Conservation (phyloP, 2,888 invertebrate species). For the Erpobdella octoculata region DNA sequence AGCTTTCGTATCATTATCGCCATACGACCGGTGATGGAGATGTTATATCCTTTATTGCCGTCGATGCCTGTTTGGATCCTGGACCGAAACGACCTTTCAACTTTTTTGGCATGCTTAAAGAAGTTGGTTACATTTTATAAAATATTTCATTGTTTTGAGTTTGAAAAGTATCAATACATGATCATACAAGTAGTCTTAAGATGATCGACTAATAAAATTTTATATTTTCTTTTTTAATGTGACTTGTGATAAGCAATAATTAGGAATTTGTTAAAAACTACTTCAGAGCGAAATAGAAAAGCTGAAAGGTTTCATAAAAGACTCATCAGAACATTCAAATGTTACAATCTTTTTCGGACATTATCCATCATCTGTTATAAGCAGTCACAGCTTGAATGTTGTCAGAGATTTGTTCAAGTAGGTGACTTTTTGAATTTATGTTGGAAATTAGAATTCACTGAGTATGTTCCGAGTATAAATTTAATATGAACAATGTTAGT, state of each 20-base stretch:
- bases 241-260: too few relatives aligned
- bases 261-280: background rate
- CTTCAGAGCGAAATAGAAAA: slow-evolving; percentile 45
- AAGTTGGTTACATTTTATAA: slow-evolving; percentile 42
- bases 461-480: too few relatives aligned
- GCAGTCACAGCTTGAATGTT: slow-evolving; percentile 30
- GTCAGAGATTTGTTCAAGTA: slow-evolving; percentile 25
- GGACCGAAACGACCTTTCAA: slow-evolving; percentile 80
- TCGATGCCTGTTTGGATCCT: slow-evolving; percentile 79
- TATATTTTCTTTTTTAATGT: too few relatives aligned
- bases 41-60: slow-evolving; percentile 70
- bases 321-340: slow-evolving; percentile 52
- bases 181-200: too few relatives aligned
- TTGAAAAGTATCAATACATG: too few relatives aligned
- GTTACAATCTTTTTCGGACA: slow-evolving; percentile 77
- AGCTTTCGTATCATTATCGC: slow-evolving; percentile 67
- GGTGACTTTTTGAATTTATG: too few relatives aligned
- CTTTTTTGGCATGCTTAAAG: slow-evolving; percentile 64
- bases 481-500: too few relatives aligned
- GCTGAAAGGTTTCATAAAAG: slow-evolving; percentile 56
- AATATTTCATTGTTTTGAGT: too few relatives aligned
- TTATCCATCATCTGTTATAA: slow-evolving; percentile 79
- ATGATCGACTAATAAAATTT: too few relatives aligned
- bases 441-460: too few relatives aligned
- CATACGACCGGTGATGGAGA: slow-evolving; percentile 57